A percentile compares a stretch with the other conserved stretches of the same genome.
phyloP scores from a whole-genome alignment of 2,113 vertebrate genomes.

The Cariama cristata region DNA sequence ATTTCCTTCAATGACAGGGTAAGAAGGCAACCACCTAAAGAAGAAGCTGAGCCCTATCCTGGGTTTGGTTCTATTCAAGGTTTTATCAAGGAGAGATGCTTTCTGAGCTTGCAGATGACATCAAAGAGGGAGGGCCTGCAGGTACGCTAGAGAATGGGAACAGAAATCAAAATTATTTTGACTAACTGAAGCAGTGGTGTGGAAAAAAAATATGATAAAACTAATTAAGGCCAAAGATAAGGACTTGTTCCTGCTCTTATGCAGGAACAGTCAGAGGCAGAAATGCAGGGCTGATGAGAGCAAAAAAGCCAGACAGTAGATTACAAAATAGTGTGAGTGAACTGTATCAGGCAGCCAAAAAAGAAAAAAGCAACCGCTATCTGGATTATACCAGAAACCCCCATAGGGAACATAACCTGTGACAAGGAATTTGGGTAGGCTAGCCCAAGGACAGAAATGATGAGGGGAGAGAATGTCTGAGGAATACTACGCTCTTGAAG shows the following conservation, averaged over 20 bases:
- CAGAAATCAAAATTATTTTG: not conserved
- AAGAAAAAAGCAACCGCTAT: not conserved
- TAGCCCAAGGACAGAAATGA: not conserved
- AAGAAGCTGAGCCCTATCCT: not conserved
- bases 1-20: not conserved
- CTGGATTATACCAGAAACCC: not conserved
- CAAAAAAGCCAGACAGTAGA: not conserved
- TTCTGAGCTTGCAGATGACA: not conserved
- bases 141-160: not conserved
- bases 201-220: not conserved
- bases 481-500: not conserved
- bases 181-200: not conserved
- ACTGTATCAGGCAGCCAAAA: not conserved
- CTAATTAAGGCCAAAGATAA: constrained; percentile 7
- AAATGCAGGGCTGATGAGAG: not conserved
- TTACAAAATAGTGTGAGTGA: not conserved
- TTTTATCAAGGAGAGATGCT: not conserved
- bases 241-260: not conserved
- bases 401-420: not conserved
- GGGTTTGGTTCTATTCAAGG: not conserved
- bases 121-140: not conserved
- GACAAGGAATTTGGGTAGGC: not conserved
- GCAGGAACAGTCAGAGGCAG: not conserved
- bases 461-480: not conserved
- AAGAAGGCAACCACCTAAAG: not conserved